Evolutionary conservation across 2,888 invertebrate genomes (phyloP).

Genomic region (Eupithecia insigniata): DNA sequence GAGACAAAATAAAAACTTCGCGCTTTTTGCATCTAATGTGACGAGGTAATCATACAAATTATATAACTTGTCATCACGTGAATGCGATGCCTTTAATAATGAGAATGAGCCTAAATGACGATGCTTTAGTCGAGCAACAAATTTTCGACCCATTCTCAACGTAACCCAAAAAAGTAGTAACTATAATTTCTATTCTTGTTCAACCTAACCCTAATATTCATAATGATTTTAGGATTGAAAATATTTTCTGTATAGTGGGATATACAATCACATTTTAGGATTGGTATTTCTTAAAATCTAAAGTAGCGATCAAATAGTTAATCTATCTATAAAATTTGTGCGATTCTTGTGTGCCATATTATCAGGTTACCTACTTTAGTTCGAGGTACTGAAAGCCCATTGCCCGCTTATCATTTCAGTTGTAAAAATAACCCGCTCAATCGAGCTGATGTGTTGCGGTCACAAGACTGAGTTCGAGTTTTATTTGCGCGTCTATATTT

Average conservation of each 20-base stretch:
- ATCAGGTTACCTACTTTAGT: not conserved
- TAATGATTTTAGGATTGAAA: not conserved
- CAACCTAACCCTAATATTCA: not conserved
- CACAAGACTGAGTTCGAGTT: slow-evolving; percentile 69
- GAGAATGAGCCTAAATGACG: not conserved
- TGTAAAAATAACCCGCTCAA: slow-evolving; percentile 70
- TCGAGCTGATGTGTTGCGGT: slow-evolving; percentile 57
- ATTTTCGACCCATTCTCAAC: not conserved
- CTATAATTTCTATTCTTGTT: not conserved
- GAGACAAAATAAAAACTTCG: not conserved
- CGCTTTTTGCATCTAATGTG: not conserved
- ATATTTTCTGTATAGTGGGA: not conserved
- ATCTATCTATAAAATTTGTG: not conserved
- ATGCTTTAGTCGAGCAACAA: not conserved
- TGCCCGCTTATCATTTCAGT: slow-evolving; percentile 48
- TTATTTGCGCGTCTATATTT: slow-evolving; percentile 72
- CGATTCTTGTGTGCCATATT: not conserved
- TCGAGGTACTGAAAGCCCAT: slow-evolving; percentile 12
- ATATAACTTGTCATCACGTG: not conserved
- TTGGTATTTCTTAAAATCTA: not conserved
- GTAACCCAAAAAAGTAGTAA: not conserved
- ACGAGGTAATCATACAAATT: not conserved
- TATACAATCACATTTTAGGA: not conserved
- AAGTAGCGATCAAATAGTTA: not conserved
- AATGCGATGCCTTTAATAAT: not conserved